Base-by-base conservation (phyloP, 2,797 vertebrate genomes). In the Tenualosa thibaudeaui region DNA sequence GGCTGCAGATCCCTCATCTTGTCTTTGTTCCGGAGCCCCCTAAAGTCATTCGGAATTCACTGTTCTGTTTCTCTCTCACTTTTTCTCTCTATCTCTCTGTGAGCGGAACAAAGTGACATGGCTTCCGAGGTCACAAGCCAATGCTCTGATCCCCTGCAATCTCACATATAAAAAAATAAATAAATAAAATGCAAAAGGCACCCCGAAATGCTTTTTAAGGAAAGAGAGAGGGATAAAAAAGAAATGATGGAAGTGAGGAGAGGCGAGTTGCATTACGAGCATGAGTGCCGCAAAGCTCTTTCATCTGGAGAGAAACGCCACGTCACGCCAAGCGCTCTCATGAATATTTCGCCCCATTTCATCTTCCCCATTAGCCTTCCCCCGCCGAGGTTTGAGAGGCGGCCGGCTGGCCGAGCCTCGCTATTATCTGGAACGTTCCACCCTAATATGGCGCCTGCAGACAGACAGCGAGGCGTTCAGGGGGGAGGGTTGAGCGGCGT, bases 401-500 rank as follows among this genome's bases (percentile, higher is more conserved):
- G 83, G 19, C n/a, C n/a, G 46, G 46, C 54, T 58, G 53, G 26
- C n/a, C 40, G 12, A 81, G 56, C 26, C 46, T 82, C 49, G 13
- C 81, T 81, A 85, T 71, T 82, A 71, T 82, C 49, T 56, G 8
- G 46, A 71, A 51, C 65, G 81, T 81, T 85, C 43, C 54, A n/a
- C 43, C n/a, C 40, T 81, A 62, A 26, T 58, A 26, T 62, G 56
- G 46, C 62, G 78, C 78, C 40, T 53, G 53, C 8, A 5, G 54
- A 50, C 43, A 50, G 78, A 62, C 78, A 62, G 56, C 17, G 78
- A 50, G 56, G 46, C 31, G 54, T 26, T 26, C 15, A 3, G 17
- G 19, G 17, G 19, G 46, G 62, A 51, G 62, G 26, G 9, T 31
- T 19, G 46, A 22, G 54, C 75, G 53, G 37, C 81, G 17, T 81